Evolutionary conservation across 35 echinoderm and acorn worm species (phyloP).

Genomic region (Apostichopus japonicus): DNA sequence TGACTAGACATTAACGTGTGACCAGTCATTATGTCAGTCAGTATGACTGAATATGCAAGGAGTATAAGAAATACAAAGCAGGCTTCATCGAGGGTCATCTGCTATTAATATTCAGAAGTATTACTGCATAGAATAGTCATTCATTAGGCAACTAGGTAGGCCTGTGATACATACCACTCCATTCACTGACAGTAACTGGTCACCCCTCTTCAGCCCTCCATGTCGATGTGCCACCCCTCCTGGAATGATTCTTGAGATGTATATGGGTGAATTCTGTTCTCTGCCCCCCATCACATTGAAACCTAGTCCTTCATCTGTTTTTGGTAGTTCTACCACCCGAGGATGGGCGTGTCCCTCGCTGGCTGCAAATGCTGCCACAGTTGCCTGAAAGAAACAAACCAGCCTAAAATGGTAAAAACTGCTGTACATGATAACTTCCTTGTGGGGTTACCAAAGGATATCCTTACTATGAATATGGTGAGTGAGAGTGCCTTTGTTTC

Average conservation of each 20-base stretch:
- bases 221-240: slow-evolving; percentile 93
- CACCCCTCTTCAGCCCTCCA: slow-evolving; percentile 91
- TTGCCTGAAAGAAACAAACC: slow-evolving; percentile 63
- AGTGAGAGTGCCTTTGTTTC: no score
- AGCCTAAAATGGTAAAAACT: background rate
- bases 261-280: slow-evolving; percentile 97
- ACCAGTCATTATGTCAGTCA: no score
- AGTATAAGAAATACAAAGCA: no score
- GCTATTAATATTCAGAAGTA: no score
- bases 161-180: slow-evolving; percentile 77
- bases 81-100: no score
- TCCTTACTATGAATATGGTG: no score
- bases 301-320: slow-evolving; percentile 93
- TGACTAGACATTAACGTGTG: no score
- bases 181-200: slow-evolving; percentile 93
- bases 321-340: slow-evolving; percentile 91
- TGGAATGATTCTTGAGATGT: slow-evolving; percentile 96
- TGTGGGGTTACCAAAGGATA: no score
- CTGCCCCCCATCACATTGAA: slow-evolving; percentile 98
- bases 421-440: no score
- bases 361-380: slow-evolving; percentile 95
- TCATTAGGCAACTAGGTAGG: no score
- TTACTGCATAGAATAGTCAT: no score
- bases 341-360: slow-evolving; percentile 98
- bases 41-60: no score